These are phyloP conservation scores for Phenacoccus solenopsis DNA, from an alignment of 1,140 invertebrate genomes.

Conservation along the genomic window DNA sequence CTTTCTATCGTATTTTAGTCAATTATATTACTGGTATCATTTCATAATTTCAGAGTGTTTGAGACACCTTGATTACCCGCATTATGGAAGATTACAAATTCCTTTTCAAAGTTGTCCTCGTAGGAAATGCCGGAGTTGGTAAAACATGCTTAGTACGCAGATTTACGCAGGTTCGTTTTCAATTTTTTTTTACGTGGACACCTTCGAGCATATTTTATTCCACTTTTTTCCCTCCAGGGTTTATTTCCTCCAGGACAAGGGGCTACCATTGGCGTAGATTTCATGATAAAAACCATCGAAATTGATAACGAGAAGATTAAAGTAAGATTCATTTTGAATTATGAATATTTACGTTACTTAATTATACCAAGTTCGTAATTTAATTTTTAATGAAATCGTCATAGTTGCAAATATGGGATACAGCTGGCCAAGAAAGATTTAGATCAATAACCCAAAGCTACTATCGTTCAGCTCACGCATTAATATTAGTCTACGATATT, in stretches of 20 bases:
- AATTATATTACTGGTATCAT: background rate
- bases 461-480: conserved; percentile 91
- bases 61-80: background rate
- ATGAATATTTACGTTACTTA: background rate
- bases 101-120: conserved; percentile 92
- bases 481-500: conserved; percentile 96
- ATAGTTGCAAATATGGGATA: conserved; percentile 96
- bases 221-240: conserved; percentile 52
- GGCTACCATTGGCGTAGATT: conserved; percentile 98
- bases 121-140: conserved; percentile 89
- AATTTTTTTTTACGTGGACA: no score
- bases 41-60: background rate
- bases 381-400: conserved; percentile 25
- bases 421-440: conserved; percentile 92
- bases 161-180: conserved; percentile 56
- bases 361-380: background rate
- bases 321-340: conserved; percentile 40
- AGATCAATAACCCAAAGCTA: conserved; percentile 96
- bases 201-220: no score
- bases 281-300: conserved; percentile 98
- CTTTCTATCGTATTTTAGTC: background rate
- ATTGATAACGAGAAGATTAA: conserved; percentile 98
- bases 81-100: conserved; percentile 96
- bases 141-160: conserved; percentile 85
- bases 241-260: conserved; percentile 93